phyloP scores from a whole-genome alignment of 2,888 invertebrate genomes.

The Stomorhina lunata region DNA sequence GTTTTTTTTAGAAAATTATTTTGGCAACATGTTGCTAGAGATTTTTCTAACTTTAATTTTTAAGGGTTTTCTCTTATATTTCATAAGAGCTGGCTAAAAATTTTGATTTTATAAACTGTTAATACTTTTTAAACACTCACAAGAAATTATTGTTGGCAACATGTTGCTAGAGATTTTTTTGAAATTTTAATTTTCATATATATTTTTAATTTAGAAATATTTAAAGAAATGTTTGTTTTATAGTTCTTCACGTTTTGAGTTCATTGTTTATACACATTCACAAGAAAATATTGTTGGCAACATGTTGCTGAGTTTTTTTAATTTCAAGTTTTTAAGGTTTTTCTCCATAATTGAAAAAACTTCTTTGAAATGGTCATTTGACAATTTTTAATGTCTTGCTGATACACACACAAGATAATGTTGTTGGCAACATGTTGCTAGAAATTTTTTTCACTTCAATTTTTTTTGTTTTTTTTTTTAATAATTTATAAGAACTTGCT shows the following conservation, averaged over 20 bases:
- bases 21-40: conserved; percentile 21
- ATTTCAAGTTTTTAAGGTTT: not conserved
- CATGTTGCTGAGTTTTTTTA: not conserved
- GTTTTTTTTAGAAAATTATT: no score
- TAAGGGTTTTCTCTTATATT: not conserved
- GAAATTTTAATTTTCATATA: conserved; percentile 10
- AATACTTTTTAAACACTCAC: no score
- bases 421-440: conserved; percentile 25
- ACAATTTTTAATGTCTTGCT: not conserved
- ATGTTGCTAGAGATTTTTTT: conserved; percentile 31
- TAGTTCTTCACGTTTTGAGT: not conserved
- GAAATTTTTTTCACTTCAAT: conserved; percentile 13
- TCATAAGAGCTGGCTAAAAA: no score
- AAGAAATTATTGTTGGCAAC: conserved; percentile 41
- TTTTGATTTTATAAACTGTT: no score
- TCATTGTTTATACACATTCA: not conserved
- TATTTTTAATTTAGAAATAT: not conserved
- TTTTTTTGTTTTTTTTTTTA: conserved; percentile 1
- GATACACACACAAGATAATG: not conserved
- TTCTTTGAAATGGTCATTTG: not conserved
- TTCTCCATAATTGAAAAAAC: not conserved
- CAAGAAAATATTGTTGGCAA: no score
- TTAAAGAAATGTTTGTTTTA: not conserved
- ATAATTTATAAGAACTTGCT: not conserved
- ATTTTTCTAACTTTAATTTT: not conserved